Base-by-base conservation (phyloP, 2,888 invertebrate genomes). In the Thecophora atra region DNA sequence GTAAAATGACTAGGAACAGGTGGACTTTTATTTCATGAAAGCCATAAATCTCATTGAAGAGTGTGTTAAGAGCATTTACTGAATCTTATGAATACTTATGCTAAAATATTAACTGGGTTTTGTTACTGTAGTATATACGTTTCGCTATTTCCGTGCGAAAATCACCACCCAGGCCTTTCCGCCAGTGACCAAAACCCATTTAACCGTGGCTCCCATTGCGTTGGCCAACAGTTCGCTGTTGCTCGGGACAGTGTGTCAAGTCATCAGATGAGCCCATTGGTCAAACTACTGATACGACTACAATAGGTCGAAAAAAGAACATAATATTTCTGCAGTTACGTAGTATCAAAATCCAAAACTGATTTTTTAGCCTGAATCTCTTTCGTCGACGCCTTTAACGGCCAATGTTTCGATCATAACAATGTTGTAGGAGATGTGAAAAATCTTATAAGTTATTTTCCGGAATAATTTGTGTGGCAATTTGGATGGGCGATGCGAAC, bases 191-290 rank as follows among this genome's bases (percentile, higher is more conserved):
- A 77, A 75, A 54, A 80, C 77, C 0, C 80, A 83, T 66, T 73
- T 78, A 30, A 81, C 73, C 4, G 77, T 81, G 19, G 78, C 74
- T 42, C 83, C 81, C 68, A 84, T 83, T 37, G 73, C 70, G 15
- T 71, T 82, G 62, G 78, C 74, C 66, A 79, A 74, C n/a, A 74
- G 64, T 11, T 72, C 75, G 4, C 75, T 77, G 11, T 76, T 79
- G 2, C 58, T 75, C 7, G 84, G 83, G 0, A 74, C 72, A 28
- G 64, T 71, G 1, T 86, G 86, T 70, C 80, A 81, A 66, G 83
- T 86, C 24, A 80, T 83, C 7, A 86, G 86, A 17, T 86, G 86
- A 85, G 86, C 86, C 17, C n/a, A n/a, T n/a, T n/a, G n/a, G n/a
- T n/a, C n/a, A n/a, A n/a, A n/a, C n/a, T n/a, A n/a, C n/a, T n/a